Base-by-base conservation (phyloP, 2,888 invertebrate species). In the Drosophila neutralis region DNA sequence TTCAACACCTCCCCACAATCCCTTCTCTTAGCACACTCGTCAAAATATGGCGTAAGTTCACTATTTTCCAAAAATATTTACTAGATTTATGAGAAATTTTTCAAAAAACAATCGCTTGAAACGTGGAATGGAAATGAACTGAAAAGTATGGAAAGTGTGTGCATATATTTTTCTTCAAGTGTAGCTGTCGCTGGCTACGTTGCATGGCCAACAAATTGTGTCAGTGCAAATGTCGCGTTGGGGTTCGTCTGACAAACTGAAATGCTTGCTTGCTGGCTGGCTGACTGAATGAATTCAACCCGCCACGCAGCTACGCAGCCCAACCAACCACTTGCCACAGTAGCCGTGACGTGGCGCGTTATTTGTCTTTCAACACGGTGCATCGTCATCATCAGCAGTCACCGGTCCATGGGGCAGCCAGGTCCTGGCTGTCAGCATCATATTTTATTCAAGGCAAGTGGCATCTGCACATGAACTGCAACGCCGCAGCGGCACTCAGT, bases 371-470 rank as follows among this genome's bases (percentile, higher is more conserved):
- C 89, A 76, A 83, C 88, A 83, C 84, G 87, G 77, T 64, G 84
- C 82, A 81, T 69, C 84, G 74, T 66, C 84, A 65, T 31, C 82
- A 78, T 18, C 35, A 56, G 49, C 6, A n/a, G 27, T 4, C 7
- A 48, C 42, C n/a, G 38, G 27, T 24, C 49, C 38, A 27, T n/a
- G 53, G 42, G 11, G 42, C 56, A 13, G 45, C 52, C 11, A 35
- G 38, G 13, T 33, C 15, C 51, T 29, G 52, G 52, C 71, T 49
- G 56, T 65, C 76, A 73, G 56, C 74, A 58, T 87, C 88, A 90
- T 87, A 87, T 90, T 87, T 90, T 90, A 87, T 87, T 87, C 90
- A 87, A 85, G 87, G 80, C 86, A 74, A 82, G 83, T 82, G 90
- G 73, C 86, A 88, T 68, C 80, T 73, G 82, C 82, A 87, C 82